Base-by-base conservation (phyloP, 2,888 invertebrate genomes). In the Rhodophaea formosa region DNA sequence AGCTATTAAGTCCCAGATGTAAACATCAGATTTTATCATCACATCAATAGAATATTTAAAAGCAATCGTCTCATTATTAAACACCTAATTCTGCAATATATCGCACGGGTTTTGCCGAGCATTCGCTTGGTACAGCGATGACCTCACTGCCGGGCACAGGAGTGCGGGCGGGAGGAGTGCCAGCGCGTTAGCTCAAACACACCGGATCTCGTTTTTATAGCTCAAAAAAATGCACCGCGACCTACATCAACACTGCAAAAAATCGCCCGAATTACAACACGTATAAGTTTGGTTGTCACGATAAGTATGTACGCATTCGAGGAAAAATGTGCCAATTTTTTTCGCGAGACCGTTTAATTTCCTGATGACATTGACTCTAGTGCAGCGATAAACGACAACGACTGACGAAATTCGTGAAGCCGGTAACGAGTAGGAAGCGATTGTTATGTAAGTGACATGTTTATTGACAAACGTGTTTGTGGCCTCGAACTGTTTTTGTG, bases 171-270 rank as follows among this genome's bases (percentile, higher is more conserved):
- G 67, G 62, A 64, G 60, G 60, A 58, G 59, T 56, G 65, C 59
- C 59, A 16, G 43, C 68, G 62, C 63, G 60, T 72, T 69, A 69
- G 72, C 72, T 71, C 71, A 69, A 72, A 74, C 70, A 65, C 72
- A 71, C 72, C 74, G 72, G 71, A 76, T 75, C 69, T 71, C 58
- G 69, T 84, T 86, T 86, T 86, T 83, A 70, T 75, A 70, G 59
- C 66, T 60, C 69, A 59, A 68, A 81, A 85, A 81, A 84, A 82
- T 68, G 67, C 63, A 66, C 72, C 83, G 73, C 83, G 89, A 90
- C 90, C 90, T 90, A 86, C 87, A 84, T 79, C 88, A 90, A 89
- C 74, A 64, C 69, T 58, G 69, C 75, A 81, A 82, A 81, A 80
- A 84, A 74, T 64, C 67, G 61, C 61, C 70, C 7, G n/a, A 17